Base-by-base conservation (phyloP, 2,888 invertebrate genomes). In the Drosophila austrosaltans region DNA sequence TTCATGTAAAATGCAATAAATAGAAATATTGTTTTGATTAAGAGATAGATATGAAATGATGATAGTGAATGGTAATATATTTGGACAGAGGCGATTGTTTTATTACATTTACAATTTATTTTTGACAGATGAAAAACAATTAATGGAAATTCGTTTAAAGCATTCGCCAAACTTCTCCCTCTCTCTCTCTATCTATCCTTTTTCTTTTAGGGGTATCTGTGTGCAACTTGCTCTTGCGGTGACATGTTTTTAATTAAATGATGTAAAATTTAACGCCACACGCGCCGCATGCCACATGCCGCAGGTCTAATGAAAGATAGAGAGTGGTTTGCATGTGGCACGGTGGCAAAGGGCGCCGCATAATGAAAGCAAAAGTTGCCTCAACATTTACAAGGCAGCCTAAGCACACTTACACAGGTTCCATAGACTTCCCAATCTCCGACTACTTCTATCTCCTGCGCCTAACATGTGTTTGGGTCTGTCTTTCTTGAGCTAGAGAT, bases 221-320 rank as follows among this genome's bases (percentile, higher is more conserved):
- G 12, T 28, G 22, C 16, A 25, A 10, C 39, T 59, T 66, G 60
- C 56, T 57, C 56, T 48, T 44, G 62, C 78, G 66, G 81, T 87
- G 84, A 90, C 90, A 82, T 89, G 82, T 87, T 91, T 87, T 90
- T 90, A 91, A 91, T 90, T 90, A 90, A 90, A 89, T 85, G 87
- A 81, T 89, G 82, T 81, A 89, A 89, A 90, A 90, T 84, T 88
- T 81, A 86, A 88, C 77, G 89, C 86, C 81, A 76, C 79, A 53
- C 65, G 65, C 65, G 42, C 61, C 57, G 57, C 57, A 57, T 32
- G 39, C 59, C 53, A 28, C 53, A 53, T 39, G 63, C 81, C 81
- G 67, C 76, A 72, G 63, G 16, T 59, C 66, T 77, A 66, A 72
- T 69, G 66, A 75, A 56, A 56, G 57, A 73, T 65, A 58, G 66